Base-by-base conservation (phyloP, 2,797 vertebrate genomes). In the Echiichthys vipera region DNA sequence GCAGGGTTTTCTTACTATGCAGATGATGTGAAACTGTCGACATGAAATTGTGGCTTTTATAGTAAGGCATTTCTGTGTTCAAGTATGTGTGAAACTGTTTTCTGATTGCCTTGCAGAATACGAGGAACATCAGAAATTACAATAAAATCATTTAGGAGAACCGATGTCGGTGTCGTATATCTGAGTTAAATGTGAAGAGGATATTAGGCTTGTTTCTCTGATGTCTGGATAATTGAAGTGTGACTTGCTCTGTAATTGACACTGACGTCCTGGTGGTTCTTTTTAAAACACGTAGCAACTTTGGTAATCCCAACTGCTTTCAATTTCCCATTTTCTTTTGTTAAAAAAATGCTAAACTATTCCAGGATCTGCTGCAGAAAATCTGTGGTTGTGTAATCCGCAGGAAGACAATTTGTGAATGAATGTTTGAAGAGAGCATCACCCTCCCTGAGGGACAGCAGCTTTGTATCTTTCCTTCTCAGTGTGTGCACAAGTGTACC, bases 381-480 rank as follows among this genome's bases (percentile, higher is more conserved):
- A 53, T 82, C 84, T 89, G 91, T 34, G 88, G 89, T 86, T 25
- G 29, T 69, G 78, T 81, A 65, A 61, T 68, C 71, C n/a, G 15
- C 71, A 86, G 63, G 54, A 78, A 74, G 63, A 66, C 71, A 85
- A 87, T 89, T 90, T 86, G 86, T 88, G 80, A 87, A 85, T 83
- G 77, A 75, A 85, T 78, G 49, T 80, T 84, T 88, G 70, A 71
- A 74, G 82, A 58, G 36, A 81, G 56, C 74, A 58, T 83, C 77
- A 70, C 40, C 74, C 37, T 86, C 73, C 74, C 77, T 7, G 37
- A 73, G 58, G 83, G 68, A 37, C 32, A 15, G 39, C 46, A 68
- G 65, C 50, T 77, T 36, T 69, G 58, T 78, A 59, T 65, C 54
- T 62, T 67, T 72, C 42, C 24, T 18, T 42, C 43, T 12, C 24